Evolutionary conservation across 2,888 invertebrate genomes (phyloP), one percentile per base, ranked within the genome.

Genomic region (Coelinius sp.): DNA sequence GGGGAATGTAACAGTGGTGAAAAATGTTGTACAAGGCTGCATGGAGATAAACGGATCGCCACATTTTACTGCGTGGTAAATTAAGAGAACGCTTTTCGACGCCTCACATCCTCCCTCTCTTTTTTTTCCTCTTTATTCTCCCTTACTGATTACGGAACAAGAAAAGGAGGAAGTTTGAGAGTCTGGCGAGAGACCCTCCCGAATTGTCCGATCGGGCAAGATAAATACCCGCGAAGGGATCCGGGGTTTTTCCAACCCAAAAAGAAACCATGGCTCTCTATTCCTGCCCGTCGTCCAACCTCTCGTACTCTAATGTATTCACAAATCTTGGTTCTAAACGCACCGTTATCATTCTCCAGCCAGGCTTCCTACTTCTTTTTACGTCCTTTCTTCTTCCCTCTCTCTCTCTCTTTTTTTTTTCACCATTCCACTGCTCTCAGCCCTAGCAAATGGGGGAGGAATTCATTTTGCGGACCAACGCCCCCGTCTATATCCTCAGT

Each of bases 381-480:
- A 70, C 71, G 64, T 71, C 53, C 65, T 70, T 56, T 53, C 71
- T 71, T 76, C 65, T 69, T 70, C 70, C 72, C 72, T 49, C 63
- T 67, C 62, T 53, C 73, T 67, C 53, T 49, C 70, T 68, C 46
- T 53, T 41, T 8, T 17, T 25, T 53, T 41, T 8, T 17, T 25
- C 49, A 24, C 27, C 17, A 24, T 20, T 46, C 49, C 35, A 27
- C 12, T 63, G 35, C 14, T 41, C 25, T 59, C 14, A 59, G 25
- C 46, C 73, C 59, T 67, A 66, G 59, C 64, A 69, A 73, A 76
- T 78, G 78, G 78, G 82, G 82, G 83, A 82, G 84, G 83, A 86
- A 86, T 86, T 86, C 86, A 86, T 86, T 86, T 85, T 86, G 85
- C 85, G 85, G 84, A 82, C 84, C 84, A 84, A 86, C 85, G 86